Base-by-base conservation (phyloP, 2,888 invertebrate genomes). In the Trisateles emortualis region DNA sequence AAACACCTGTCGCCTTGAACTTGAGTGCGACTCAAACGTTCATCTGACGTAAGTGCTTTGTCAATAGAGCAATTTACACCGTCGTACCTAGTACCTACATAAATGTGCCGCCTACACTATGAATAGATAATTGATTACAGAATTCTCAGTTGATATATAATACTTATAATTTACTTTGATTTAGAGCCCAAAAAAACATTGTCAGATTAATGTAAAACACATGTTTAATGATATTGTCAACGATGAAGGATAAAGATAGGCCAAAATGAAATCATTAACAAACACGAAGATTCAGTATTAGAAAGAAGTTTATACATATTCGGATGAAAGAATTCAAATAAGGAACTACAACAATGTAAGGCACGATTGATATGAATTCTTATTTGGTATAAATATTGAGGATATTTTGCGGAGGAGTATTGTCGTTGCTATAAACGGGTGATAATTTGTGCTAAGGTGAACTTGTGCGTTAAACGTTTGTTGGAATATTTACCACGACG, bases 31-130 rank as follows among this genome's bases (percentile, higher is more conserved):
- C 81, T 82, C 70, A 64, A 72, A 76, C 78, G 65, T 52, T 48
- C 22, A 59, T 75, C 72, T 90, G 88, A 92, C 90, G 89, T 84
- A 90, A 90, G 85, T 84, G 77, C 64, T 80, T 75, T 79, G 85
- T 84, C 83, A 88, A 87, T 83, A 90, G 71, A 82, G 68, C 79
- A 82, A 87, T 89, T 87, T 78, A 83, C 87, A 88, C 84, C 67
- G 53, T 64, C 61, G 64, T 69, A 64, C 63, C 30, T 52, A 64
- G 63, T 67, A 61, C 63, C 33, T 56, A 67, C 56, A 64, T 79
- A 74, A 79, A 74, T 69, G 60, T 64, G 65, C 73, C 80, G 75
- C 86, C 84, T 78, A 76, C 81, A 60, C 68, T 64, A 51, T 59
- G 54, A 72, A 72, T 70, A 63, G 55, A 68, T 71, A 72, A 70